Evolutionary conservation across 1,140 invertebrate species (phyloP), one percentile per base, ranked within the genome.

Genomic region (Nautilus pompilius): DNA sequence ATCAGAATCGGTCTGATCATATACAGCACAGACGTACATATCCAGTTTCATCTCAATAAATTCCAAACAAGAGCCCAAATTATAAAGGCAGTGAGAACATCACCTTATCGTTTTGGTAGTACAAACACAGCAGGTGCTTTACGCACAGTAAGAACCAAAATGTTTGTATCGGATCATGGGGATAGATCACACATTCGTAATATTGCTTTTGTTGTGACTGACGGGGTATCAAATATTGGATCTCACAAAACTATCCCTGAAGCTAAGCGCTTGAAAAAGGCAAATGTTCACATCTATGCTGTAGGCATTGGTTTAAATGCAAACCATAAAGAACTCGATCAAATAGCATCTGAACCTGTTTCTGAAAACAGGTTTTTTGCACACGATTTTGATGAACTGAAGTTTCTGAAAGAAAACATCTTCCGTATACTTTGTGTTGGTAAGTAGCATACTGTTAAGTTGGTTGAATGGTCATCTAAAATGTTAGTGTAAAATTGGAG

Each of bases 221-320:
- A 75, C 49, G 75, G 75, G 30, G 66, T 74, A 22, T 77, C 78
- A 1, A 80, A 80, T 63, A 72, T 77, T 51, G 76, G 76, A 58
- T 60, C 69, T 3, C 58, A 69, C 5, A 64, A 67, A 33, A 78
- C 76, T 6, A 68, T 78, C 33, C 70, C 73, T 20, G 71, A 78
- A 68, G 74, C 74, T 15, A 64, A 66, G 32, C 45, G 48, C 29
- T 69, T 65, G 17, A 60, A 66, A 30, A 62, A 48, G 15, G 60
- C 62, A 20, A 59, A 66, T 10, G 74, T 75, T 49, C 62, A 72
- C 26, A 73, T 78, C 41, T 78, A 76, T 62, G 76, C 67, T 41
- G 67, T 76, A 57, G 74, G 74, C 48, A 67, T 76, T 48, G 70
- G 70, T 46, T 54, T 73, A 30, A n/a, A n/a, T n/a, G 54, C 65